Evolutionary conservation across 2,113 vertebrate genomes (phyloP).

Genomic region (Ciconia boyciana): DNA sequence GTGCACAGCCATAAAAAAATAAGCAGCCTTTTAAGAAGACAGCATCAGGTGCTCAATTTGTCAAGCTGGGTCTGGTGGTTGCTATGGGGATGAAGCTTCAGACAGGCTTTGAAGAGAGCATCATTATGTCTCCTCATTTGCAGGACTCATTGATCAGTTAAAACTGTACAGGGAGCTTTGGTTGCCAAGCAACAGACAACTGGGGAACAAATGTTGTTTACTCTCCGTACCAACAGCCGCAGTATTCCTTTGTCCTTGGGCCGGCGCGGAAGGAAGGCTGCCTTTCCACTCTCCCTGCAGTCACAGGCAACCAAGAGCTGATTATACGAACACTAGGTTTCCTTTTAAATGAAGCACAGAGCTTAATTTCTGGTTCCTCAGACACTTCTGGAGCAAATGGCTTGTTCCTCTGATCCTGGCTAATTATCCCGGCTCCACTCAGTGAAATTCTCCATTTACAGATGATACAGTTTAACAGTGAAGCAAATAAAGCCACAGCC

Average conservation of each 20-base stretch:
- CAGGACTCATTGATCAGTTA: slow-evolving; percentile 63
- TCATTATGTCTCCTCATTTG: slow-evolving; percentile 59
- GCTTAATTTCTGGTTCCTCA: slow-evolving; percentile 41
- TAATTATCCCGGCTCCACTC: neutral
- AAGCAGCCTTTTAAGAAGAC: slow-evolving; percentile 21
- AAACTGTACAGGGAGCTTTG: slow-evolving; percentile 52
- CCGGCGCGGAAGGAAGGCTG: neutral
- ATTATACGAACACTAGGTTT: neutral
- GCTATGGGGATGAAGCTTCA: slow-evolving; percentile 66
- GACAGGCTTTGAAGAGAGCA: slow-evolving; percentile 50
- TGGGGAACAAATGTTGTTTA: slow-evolving; percentile 60
- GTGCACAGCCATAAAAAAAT: neutral
- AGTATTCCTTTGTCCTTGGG: slow-evolving; percentile 55
- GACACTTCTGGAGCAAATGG: neutral
- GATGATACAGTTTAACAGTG: neutral
- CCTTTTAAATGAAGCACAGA: slow-evolving; percentile 24
- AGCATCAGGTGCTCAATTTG: slow-evolving; percentile 45
- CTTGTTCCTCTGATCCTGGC: neutral
- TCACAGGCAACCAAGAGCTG: neutral
- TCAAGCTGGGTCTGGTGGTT: slow-evolving; percentile 59
- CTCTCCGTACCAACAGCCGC: slow-evolving; percentile 12
- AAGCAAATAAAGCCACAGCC: neutral
- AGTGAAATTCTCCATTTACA: neutral
- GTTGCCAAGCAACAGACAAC: slow-evolving; percentile 56
- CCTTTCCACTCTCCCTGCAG: neutral